Evolutionary conservation across 2,888 invertebrate species (phyloP).

Genomic region (Apodemia mormo): DNA sequence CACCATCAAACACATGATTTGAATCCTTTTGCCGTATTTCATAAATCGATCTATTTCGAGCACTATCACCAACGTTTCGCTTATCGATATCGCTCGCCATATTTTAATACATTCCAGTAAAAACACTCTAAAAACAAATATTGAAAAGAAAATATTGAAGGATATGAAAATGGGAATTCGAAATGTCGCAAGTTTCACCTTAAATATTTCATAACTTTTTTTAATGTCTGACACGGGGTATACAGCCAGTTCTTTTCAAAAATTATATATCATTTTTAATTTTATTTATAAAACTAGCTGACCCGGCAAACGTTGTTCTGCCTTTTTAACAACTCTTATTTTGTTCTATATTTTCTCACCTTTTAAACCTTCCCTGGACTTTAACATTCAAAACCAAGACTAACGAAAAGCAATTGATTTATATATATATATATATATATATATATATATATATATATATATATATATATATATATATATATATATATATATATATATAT

Average conservation of each 20-base stretch:
- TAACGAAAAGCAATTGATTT: no score
- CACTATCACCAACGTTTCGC: constrained; percentile 67
- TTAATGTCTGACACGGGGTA: not conserved
- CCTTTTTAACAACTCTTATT: no score
- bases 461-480: no score
- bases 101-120: constrained; percentile 25
- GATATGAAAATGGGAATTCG: not conserved
- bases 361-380: no score
- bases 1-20: constrained; percentile 69
- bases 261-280: no score
- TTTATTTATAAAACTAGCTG: no score
- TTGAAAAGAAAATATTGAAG: constrained; percentile 1
- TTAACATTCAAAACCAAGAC: no score
- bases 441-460: no score
- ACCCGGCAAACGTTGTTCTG: no score
- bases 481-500: no score
- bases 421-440: no score
- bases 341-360: no score
- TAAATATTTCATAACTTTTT: not conserved
- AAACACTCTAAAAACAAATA: constrained; percentile 8
- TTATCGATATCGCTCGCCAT: constrained; percentile 62
- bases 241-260: not conserved
- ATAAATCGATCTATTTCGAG: constrained; percentile 47
- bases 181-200: constrained; percentile 1
- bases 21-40: constrained; percentile 50